A percentile compares a stretch with the other conserved stretches of the same genome.
Conservation (phyloP, 1,140 invertebrate species). For the Hyposmocoma kahamanoa region DNA sequence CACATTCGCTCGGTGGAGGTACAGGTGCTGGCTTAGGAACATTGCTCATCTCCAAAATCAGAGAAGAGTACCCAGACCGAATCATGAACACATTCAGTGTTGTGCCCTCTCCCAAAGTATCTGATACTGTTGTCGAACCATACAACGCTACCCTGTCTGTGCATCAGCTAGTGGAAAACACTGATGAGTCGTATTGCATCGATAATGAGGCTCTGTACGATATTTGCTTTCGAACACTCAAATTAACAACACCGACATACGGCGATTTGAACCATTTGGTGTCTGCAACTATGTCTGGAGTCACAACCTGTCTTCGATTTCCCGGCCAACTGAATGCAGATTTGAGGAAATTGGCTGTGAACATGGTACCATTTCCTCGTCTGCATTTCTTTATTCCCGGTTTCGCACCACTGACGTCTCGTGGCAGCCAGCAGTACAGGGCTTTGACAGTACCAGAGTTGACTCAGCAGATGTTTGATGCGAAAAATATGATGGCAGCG, state of each 20-base stretch:
- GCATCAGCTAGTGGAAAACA: conserved; percentile 86
- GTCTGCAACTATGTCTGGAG: conserved; percentile 84
- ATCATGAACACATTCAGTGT: conserved; percentile 90
- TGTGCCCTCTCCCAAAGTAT: conserved; percentile 88
- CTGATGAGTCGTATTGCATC: conserved; percentile 86
- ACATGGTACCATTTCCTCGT: conserved; percentile 96
- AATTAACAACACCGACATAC: conserved; percentile 86
- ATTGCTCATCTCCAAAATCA: conserved; percentile 78
- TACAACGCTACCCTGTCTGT: conserved; percentile 87
- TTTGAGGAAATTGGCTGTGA: conserved; percentile 88
- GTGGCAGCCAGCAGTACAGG: conserved; percentile 87
- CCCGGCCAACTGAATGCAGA: conserved; percentile 90
- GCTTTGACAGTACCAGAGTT: conserved; percentile 91
- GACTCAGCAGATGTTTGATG: conserved; percentile 94
- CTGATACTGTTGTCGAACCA: conserved; percentile 85
- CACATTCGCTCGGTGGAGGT: conserved; percentile 80
- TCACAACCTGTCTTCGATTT: conserved; percentile 85
- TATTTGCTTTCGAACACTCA: conserved; percentile 81
- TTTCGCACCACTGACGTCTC: conserved; percentile 92
- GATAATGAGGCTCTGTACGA: conserved; percentile 85
- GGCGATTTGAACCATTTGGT: conserved; percentile 83
- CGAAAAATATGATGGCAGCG: conserved; percentile 97
- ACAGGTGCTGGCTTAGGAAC: conserved; percentile 85
- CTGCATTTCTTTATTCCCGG: conserved; percentile 97
- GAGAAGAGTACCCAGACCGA: conserved; percentile 82